These are phyloP conservation scores for Drosophila tropicalis DNA, from an alignment of 1,140 invertebrate species.

Conservation along the genomic window DNA sequence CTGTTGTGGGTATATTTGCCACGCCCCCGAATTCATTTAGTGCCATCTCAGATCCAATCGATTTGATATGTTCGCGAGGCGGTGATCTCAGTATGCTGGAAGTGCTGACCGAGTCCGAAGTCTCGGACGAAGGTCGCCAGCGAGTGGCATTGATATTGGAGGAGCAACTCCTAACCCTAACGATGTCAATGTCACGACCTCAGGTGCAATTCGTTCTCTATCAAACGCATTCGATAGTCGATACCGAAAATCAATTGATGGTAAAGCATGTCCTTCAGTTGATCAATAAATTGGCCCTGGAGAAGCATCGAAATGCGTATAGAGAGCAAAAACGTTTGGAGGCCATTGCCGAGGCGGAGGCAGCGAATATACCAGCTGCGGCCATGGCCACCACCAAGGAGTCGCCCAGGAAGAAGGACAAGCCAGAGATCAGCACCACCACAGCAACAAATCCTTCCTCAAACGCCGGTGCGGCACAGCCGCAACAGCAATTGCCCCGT, in stretches of 20 bases:
- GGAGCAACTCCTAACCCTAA: conserved; percentile 87
- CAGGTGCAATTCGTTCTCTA: conserved; percentile 89
- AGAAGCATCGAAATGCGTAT: conserved; percentile 84
- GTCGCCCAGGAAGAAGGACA: conserved; percentile 73
- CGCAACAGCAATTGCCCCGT: conserved; percentile 27
- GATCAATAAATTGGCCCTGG: conserved; percentile 86
- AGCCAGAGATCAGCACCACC: conserved; percentile 46
- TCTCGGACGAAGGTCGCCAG: conserved; percentile 85
- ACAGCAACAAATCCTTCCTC: conserved; percentile 20
- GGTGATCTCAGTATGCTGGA: conserved; percentile 88
- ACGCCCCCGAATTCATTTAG: conserved; percentile 91
- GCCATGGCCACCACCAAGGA: conserved; percentile 56
- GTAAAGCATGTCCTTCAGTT: conserved; percentile 85
- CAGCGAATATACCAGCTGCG: conserved; percentile 73
- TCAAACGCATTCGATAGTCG: conserved; percentile 88
- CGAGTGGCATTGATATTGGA: conserved; percentile 86
- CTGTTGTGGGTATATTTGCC: conserved; percentile 89
- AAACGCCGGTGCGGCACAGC: background rate
- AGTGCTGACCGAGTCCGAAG: conserved; percentile 87
- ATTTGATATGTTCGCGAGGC: conserved; percentile 87
- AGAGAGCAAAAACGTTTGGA: conserved; percentile 73
- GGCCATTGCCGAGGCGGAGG: conserved; percentile 73
- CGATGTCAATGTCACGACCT: conserved; percentile 87
- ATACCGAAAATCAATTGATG: conserved; percentile 87
- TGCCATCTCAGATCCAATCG: conserved; percentile 89